Evolutionary conservation across 2,113 vertebrate species (phyloP), one percentile per base, ranked within the genome.

Genomic region (Sander vitreus): DNA sequence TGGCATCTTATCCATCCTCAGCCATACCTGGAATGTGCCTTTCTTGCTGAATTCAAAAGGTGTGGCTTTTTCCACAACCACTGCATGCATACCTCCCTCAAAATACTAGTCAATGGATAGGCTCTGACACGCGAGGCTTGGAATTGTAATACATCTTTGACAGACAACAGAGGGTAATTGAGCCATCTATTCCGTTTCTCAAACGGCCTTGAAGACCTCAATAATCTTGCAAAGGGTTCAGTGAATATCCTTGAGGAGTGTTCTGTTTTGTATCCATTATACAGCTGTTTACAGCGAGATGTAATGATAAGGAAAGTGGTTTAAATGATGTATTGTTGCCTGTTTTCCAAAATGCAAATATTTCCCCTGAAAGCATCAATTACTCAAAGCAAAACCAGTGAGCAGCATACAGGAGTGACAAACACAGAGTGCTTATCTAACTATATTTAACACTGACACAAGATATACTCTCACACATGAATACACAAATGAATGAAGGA

Each of bases 231-330:
- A 54, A 73, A 39, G 51, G 67, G 25, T 63, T 86, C 67, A 16
- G 48, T 6, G 30, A 66, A 66, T 60, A 85, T 79, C 85, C 85
- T 85, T 80, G 86, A 87, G 71, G 62, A 39, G 39, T 16, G 50
- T 68, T 70, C 50, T 50, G 62, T 18, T 65, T 66, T 77, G 67
- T 75, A 57, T 71, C 68, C 57, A 84, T 88, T 85, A 86, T 55
- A 50, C 65, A 81, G 77, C 70, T 88, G 81, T 88, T 88, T 90
- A 86, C 84, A 51, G 54, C 5, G 6, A 78, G 80, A 91, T 89
- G 69, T 78, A 81, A 88, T 91, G 82, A 89, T 81, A 83, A 85
- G 57, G 36, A 85, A 85, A 77, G 80, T 4, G 2, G 45, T 74
- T 71, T 64, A 33, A 48, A 70, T 80, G 83, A 92, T 85, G 76